Conservation (phyloP, 2,888 invertebrate genomes). For the Tetragonisca angustula region DNA sequence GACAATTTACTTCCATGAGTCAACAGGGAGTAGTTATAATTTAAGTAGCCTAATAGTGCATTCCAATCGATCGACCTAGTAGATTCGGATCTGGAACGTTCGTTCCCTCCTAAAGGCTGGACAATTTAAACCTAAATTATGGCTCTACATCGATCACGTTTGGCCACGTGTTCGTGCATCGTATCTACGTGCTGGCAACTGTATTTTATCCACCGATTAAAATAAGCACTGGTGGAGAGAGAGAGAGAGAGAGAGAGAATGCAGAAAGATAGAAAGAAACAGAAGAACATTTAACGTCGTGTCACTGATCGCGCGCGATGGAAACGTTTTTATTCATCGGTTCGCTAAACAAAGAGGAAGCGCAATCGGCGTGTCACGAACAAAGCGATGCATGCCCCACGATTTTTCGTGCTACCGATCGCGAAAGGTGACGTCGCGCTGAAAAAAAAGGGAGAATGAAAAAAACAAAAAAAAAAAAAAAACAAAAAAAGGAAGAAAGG, state of each 20-base stretch:
- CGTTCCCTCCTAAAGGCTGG: slow-evolving; percentile 20
- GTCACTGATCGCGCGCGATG: slow-evolving; percentile 10
- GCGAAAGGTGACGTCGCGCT: slow-evolving; percentile 19
- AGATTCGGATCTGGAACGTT: slow-evolving; percentile 33
- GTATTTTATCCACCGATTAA: neutral
- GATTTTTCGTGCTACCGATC: slow-evolving; percentile 43
- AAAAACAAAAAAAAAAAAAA: neutral
- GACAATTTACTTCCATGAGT: slow-evolving; percentile 24
- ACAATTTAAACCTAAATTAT: slow-evolving; percentile 39
- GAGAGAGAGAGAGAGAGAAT: neutral
- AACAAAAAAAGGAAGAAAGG: neutral
- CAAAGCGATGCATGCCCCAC: slow-evolving; percentile 2
- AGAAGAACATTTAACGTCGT: neutral
- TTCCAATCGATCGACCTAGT: slow-evolving; percentile 33
- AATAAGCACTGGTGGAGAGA: neutral
- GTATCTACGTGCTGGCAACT: neutral
- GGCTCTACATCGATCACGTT: slow-evolving; percentile 17
- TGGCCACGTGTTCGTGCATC: neutral
- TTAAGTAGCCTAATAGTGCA: slow-evolving; percentile 43
- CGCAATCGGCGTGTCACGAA: slow-evolving; percentile 16
- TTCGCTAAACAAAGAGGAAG: slow-evolving; percentile 11
- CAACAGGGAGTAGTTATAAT: slow-evolving; percentile 33
- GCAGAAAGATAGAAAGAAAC: no score
- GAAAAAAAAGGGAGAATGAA: neutral
- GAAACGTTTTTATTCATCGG: slow-evolving; percentile 13